Evolutionary conservation across 2,888 invertebrate genomes (phyloP).

Genomic region (Plutella xylostella): DNA sequence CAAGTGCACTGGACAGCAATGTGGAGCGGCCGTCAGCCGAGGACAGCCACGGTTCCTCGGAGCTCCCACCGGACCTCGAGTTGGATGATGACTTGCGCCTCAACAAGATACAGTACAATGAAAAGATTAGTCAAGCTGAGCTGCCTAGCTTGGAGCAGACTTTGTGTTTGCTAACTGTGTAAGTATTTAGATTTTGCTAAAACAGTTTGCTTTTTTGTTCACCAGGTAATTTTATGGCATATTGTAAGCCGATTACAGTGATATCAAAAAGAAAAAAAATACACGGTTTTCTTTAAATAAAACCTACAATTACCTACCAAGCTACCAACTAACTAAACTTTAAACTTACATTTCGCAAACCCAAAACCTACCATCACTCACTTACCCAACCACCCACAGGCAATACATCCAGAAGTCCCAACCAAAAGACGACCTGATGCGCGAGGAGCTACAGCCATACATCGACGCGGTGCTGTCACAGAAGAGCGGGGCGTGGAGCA

Average conservation of each 20-base stretch:
- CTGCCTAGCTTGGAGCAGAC: constrained; percentile 82
- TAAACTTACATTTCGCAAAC: too few relatives aligned
- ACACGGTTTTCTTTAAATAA: too few relatives aligned
- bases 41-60: constrained; percentile 56
- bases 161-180: constrained; percentile 83
- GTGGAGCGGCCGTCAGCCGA: constrained; percentile 52
- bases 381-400: constrained; percentile 43
- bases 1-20: constrained; percentile 63
- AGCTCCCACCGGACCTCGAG: constrained; percentile 74
- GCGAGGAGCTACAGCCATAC: constrained; percentile 87
- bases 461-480: constrained; percentile 73
- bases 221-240: too few relatives aligned
- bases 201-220: neutral
- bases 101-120: constrained; percentile 79
- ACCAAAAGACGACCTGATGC: constrained; percentile 82
- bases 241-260: too few relatives aligned
- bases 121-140: constrained; percentile 57
- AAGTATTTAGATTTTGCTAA: constrained; percentile 35
- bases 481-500: constrained; percentile 79
- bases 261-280: too few relatives aligned
- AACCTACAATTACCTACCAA: too few relatives aligned
- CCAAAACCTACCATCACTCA: too few relatives aligned
- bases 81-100: constrained; percentile 90
- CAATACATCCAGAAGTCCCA: constrained; percentile 79
- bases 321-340: too few relatives aligned